Evolutionary conservation across 2,113 vertebrate species (phyloP), one percentile per base, ranked within the genome.

Genomic region (Campylorhamphus procurvoides): DNA sequence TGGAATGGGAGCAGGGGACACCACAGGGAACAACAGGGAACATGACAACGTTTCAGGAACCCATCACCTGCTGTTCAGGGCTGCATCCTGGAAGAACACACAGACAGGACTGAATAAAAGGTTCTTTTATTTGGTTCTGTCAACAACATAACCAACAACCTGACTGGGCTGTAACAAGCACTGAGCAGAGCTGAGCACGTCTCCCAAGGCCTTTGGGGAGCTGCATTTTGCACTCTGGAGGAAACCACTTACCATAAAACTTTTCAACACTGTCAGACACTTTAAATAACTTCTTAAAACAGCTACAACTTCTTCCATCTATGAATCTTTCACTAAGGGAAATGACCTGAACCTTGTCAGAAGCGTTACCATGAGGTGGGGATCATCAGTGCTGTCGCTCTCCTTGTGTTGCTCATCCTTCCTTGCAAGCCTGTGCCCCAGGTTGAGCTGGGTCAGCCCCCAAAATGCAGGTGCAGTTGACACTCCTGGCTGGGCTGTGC

Each of bases 291-390:
- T 79, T 72, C 27, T 60, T 12, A 23, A 29, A 93, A 79, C 46
- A 42, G 20, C n/a, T 42, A 39, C 50, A 90, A 40, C 53, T 60
- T 60, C 39, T n/a, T 39, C 60, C 88, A 20, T 12, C 44, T 46
- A 29, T 1, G 1, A 42, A 49, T 28, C 33, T 49, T 55, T 75
- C 73, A 18, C 42, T 11, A 73, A 40, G 35, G 58, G 37, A 76
- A 86, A 52, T 2, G 2, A 46, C 39, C 10, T 5, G 18, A 67
- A 50, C 37, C 20, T 62, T 13, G 15, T 5, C 7, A 46, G 68
- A 53, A 58, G 12, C 3, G 0, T 28, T 73, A 49, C 69, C 3
- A 1, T 0, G 6, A 58, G 66, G 22, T 3, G 16, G 1, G 31
- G 23, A 33, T 17, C 1, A 14, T 59, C 68, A 33, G 8, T 0